These are phyloP conservation scores for Ips nitidus DNA, from an alignment of 1,140 invertebrate genomes.

Conservation along the genomic window DNA sequence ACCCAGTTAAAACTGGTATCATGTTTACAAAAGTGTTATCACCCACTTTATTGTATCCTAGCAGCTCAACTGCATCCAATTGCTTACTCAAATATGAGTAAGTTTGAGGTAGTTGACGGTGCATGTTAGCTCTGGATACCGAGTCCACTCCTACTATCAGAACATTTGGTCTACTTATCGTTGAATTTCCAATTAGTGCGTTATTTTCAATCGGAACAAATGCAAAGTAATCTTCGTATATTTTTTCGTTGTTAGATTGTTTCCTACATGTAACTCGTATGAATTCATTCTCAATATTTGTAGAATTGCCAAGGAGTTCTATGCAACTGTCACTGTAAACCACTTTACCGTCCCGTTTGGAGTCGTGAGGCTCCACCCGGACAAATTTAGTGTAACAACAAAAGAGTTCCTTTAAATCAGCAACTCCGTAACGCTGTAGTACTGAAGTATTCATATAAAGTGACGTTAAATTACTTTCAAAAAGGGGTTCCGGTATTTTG, in stretches of 20 bases:
- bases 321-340: slow-evolving; percentile 53
- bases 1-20: slow-evolving; percentile 70
- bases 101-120: slow-evolving; percentile 78
- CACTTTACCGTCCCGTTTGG: slow-evolving; percentile 52
- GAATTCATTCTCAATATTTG: slow-evolving; percentile 59
- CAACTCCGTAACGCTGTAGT: neutral
- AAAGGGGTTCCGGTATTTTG: slow-evolving; percentile 54
- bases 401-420: slow-evolving; percentile 49
- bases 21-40: slow-evolving; percentile 86
- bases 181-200: slow-evolving; percentile 35
- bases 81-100: slow-evolving; percentile 58
- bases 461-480: slow-evolving; percentile 66
- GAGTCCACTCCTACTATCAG: slow-evolving; percentile 85
- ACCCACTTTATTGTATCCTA: slow-evolving; percentile 80
- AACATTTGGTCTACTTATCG: slow-evolving; percentile 57
- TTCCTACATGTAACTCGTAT: slow-evolving; percentile 62
- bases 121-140: slow-evolving; percentile 81
- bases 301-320: slow-evolving; percentile 52
- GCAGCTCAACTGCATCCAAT: slow-evolving; percentile 66
- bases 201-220: slow-evolving; percentile 55
- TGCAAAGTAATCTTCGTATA: slow-evolving; percentile 71
- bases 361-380: slow-evolving; percentile 54
- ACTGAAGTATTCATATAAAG: slow-evolving; percentile 57
- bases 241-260: slow-evolving; percentile 45
- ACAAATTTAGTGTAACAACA: slow-evolving; percentile 68